Evolutionary conservation across 2,113 vertebrate genomes (phyloP).

Genomic region (Oceanodroma tethys): DNA sequence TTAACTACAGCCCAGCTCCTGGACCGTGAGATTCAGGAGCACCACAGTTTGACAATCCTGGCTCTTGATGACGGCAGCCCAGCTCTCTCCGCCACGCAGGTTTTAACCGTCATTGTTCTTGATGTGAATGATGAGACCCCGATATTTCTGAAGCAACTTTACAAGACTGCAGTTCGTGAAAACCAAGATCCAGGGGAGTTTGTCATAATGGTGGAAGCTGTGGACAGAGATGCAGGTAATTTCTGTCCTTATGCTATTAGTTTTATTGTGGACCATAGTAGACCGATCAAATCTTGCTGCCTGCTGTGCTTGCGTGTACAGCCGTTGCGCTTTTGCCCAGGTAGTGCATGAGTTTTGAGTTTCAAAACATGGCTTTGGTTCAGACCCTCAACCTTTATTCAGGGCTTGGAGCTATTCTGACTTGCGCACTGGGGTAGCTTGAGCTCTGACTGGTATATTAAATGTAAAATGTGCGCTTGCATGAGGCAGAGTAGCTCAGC

Average conservation of each 20-base stretch:
- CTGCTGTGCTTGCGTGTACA: rapidly evolving
- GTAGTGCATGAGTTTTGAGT: neutral
- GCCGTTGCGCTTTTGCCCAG: neutral
- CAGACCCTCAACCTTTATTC: neutral
- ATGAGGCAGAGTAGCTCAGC: no score
- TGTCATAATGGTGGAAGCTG: slow-evolving; percentile 80
- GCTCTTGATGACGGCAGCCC: slow-evolving; percentile 80
- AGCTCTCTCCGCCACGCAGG: slow-evolving; percentile 82
- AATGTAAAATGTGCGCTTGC: neutral
- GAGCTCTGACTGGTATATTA: neutral
- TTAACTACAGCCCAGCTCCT: slow-evolving; percentile 76
- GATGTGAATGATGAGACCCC: slow-evolving; percentile 88
- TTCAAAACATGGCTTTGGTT: neutral
- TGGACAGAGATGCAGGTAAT: slow-evolving; percentile 87
- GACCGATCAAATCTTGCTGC: neutral
- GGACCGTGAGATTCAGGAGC: slow-evolving; percentile 78
- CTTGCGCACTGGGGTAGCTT: neutral
- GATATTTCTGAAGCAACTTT: slow-evolving; percentile 74
- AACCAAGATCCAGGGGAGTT: slow-evolving; percentile 79
- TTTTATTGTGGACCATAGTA: neutral
- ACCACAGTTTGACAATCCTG: slow-evolving; percentile 76
- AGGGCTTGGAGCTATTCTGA: neutral
- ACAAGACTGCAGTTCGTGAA: slow-evolving; percentile 80
- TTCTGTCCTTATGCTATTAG: neutral
- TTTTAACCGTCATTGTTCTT: slow-evolving; percentile 79